These are phyloP conservation scores for Cheilosia soror DNA, from an alignment of 2,888 invertebrate genomes.

Conservation along the genomic window DNA sequence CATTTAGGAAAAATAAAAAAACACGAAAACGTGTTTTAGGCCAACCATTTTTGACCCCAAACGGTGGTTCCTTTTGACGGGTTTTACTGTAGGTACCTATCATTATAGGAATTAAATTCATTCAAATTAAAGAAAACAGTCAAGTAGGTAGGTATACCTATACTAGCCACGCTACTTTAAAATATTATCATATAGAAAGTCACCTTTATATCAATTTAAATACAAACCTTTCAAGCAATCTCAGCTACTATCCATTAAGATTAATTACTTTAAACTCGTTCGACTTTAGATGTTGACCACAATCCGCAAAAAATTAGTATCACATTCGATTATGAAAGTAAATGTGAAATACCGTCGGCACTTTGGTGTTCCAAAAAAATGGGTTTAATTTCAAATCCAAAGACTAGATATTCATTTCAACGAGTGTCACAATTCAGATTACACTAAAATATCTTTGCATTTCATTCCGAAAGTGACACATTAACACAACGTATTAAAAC, in stretches of 20 bases:
- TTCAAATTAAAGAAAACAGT: too few species aligned
- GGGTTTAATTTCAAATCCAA: conserved; percentile 5
- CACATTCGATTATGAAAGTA: conserved; percentile 52
- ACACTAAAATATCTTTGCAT: conserved; percentile 3
- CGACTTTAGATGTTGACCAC: conserved; percentile 32
- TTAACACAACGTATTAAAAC: not conserved
- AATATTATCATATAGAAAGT: too few species aligned
- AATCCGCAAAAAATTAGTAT: conserved; percentile 15
- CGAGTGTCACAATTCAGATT: conserved; percentile 1
- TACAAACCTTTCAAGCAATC: conserved; percentile 65
- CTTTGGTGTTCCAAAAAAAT: conserved; percentile 54
- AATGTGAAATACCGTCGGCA: conserved; percentile 67
- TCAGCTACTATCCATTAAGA: conserved; percentile 75
- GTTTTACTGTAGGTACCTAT: too few species aligned
- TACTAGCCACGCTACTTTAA: too few species aligned
- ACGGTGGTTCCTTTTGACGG: too few species aligned
- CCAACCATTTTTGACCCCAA: too few species aligned
- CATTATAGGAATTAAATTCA: too few species aligned
- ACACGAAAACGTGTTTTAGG: too few species aligned
- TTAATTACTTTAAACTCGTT: conserved; percentile 38
- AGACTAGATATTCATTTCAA: conserved; percentile 10
- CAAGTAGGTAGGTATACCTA: too few species aligned
- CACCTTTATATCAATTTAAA: too few species aligned
- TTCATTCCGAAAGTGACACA: not conserved
- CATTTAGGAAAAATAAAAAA: too few species aligned